phyloP scores from a whole-genome alignment of 2,113 vertebrate species.

The Vidua chalybeata region DNA sequence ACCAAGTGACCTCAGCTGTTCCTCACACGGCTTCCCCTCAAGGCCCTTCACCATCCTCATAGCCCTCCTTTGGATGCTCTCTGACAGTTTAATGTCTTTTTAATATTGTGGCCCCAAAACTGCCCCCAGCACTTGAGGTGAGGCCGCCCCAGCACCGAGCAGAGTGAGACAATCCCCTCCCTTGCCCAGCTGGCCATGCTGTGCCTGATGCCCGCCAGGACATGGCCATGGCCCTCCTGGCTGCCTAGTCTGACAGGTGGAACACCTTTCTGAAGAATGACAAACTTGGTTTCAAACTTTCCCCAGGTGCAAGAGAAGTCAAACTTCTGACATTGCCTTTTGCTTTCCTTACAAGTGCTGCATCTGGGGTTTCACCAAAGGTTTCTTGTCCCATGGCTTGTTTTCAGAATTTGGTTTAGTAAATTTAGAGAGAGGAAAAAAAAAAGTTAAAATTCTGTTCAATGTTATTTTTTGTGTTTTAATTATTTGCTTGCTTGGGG shows the following conservation, averaged over 20 bases:
- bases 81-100: background rate
- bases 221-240: rapidly evolving
- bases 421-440: background rate
- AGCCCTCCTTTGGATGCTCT: background rate
- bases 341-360: background rate
- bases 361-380: background rate
- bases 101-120: rapidly evolving
- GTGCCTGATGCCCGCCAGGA: background rate
- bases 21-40: rapidly evolving
- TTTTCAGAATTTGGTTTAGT: background rate
- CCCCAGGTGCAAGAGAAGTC: background rate
- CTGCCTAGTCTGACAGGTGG: background rate
- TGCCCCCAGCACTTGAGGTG: background rate
- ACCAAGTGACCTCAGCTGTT: rapidly evolving
- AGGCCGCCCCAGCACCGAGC: background rate
- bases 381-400: background rate
- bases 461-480: background rate
- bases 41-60: background rate
- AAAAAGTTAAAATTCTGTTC: background rate
- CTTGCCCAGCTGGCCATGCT: rapidly evolving
- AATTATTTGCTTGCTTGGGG: background rate
- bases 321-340: background rate
- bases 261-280: background rate
- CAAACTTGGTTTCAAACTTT: background rate
- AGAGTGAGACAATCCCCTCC: background rate